Evolutionary conservation across 2,113 vertebrate species (phyloP).

Genomic region (Rhinopithecus roxellana): DNA sequence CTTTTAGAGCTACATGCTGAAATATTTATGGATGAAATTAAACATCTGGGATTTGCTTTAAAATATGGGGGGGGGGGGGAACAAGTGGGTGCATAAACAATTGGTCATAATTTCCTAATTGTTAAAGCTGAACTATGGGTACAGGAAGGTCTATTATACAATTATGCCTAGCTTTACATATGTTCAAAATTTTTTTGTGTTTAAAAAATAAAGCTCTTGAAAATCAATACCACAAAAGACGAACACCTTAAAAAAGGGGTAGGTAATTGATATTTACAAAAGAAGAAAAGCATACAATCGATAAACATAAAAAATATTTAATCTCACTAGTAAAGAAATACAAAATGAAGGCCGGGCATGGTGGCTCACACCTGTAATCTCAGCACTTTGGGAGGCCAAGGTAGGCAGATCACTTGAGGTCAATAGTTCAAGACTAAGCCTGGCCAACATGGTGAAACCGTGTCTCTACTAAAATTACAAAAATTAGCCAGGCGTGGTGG

Average conservation of each 20-base stretch:
- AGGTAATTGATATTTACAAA: not conserved
- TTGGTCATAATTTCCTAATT: not conserved
- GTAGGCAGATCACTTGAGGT: too few relatives aligned
- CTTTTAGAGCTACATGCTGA: not conserved
- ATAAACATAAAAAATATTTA: conserved; percentile 7
- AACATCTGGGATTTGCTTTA: not conserved
- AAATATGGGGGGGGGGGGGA: not conserved
- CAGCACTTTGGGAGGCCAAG: too few relatives aligned
- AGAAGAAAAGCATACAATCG: not conserved
- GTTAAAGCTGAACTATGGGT: not conserved
- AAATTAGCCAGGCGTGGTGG: too few relatives aligned
- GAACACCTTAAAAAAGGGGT: not conserved
- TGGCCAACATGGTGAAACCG: too few relatives aligned
- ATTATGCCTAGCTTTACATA: not conserved
- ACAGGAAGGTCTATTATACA: not conserved
- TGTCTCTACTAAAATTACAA: too few relatives aligned
- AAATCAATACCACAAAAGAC: not conserved
- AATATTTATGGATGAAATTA: not conserved
- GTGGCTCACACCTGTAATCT: too few relatives aligned
- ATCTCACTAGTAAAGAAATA: conserved; percentile 12
- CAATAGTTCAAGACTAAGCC: too few relatives aligned
- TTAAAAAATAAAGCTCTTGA: conserved; percentile 15
- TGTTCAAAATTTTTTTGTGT: not conserved
- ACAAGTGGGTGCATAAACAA: not conserved
- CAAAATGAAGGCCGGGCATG: not conserved